Evolutionary conservation across 2,113 vertebrate species (phyloP).

Genomic region (Saguinus midas): DNA sequence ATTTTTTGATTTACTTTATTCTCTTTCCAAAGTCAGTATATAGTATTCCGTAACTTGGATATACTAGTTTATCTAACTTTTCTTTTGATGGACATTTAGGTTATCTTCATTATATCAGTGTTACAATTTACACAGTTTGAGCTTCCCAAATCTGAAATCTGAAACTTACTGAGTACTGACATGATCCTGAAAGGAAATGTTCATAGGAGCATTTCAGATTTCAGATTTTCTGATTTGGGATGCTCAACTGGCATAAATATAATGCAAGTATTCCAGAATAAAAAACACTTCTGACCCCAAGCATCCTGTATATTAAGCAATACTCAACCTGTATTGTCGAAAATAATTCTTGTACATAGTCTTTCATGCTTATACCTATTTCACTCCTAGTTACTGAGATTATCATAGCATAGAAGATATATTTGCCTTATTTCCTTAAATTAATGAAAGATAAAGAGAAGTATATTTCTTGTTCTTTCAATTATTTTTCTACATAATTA

Average conservation of each 20-base stretch:
- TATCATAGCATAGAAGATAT: background rate
- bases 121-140: background rate
- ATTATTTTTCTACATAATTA: background rate
- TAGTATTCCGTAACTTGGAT: background rate
- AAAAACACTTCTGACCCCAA: background rate
- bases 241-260: background rate
- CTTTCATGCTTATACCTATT: background rate
- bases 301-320: background rate
- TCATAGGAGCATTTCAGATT: background rate
- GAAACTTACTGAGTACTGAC: background rate
- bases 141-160: background rate
- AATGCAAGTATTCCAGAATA: background rate
- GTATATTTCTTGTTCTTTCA: conserved; percentile 12
- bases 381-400: background rate
- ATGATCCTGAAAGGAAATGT: background rate
- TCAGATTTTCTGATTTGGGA: background rate
- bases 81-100: background rate
- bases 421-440: background rate
- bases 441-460: conserved; percentile 29
- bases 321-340: background rate
- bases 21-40: background rate
- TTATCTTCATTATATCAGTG: background rate
- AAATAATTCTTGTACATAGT: background rate
- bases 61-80: conserved; percentile 1
- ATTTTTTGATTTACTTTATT: background rate